phyloP scores from a whole-genome alignment of 2,113 vertebrate genomes.

The Callorhinus ursinus region DNA sequence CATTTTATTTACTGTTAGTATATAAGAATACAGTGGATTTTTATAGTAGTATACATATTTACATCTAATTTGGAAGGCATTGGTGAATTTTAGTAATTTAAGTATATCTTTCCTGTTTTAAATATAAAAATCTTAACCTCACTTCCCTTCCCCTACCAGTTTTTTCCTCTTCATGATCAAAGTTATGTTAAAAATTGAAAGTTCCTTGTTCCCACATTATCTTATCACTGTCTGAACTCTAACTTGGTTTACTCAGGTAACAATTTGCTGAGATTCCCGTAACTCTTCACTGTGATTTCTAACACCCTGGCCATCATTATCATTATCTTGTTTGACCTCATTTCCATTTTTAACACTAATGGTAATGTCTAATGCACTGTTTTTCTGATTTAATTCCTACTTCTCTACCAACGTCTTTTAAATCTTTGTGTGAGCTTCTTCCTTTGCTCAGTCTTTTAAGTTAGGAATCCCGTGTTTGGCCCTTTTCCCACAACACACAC shows the following conservation, averaged over 20 bases:
- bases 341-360: not conserved
- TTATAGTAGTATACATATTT: not conserved
- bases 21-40: not conserved
- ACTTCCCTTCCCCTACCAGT: not conserved
- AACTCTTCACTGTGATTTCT: conserved; percentile 1
- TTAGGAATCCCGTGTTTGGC: not conserved
- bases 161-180: not conserved
- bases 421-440: not conserved
- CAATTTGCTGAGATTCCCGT: not conserved
- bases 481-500: not conserved
- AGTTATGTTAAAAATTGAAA: not conserved
- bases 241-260: not conserved
- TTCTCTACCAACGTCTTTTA: conserved; percentile 27
- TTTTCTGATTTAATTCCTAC: conserved; percentile 8
- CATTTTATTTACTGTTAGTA: not conserved
- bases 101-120: not conserved
- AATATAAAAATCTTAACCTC: not conserved
- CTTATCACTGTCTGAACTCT: not conserved
- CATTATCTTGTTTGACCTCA: not conserved
- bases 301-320: not conserved
- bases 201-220: not conserved
- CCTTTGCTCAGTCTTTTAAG: not conserved
- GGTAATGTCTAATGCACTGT: not conserved
- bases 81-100: not conserved
- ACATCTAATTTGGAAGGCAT: not conserved